Conservation (phyloP, 1,140 invertebrate species). For the Mactra quadrangularis region DNA sequence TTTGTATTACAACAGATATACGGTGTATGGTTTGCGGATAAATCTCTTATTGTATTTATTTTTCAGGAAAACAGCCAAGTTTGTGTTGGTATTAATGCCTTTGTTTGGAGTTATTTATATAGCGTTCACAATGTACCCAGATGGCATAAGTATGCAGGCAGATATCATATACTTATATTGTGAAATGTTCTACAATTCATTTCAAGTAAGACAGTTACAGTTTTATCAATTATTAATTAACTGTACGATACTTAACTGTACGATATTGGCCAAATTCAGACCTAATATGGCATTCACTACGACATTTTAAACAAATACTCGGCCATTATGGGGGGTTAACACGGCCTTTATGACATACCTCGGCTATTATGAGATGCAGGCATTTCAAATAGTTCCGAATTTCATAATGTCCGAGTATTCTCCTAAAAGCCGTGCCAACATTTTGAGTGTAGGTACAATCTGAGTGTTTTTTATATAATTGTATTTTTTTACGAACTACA, state of each 20-base stretch:
- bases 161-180: slow-evolving; percentile 89
- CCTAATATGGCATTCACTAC: too few relatives aligned
- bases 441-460: too few relatives aligned
- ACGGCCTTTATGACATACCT: too few relatives aligned
- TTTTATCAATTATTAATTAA: slow-evolving; percentile 79
- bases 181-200: slow-evolving; percentile 90
- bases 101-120: slow-evolving; percentile 91
- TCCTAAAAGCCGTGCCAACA: not conserved
- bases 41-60: too few relatives aligned
- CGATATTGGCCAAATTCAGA: not conserved
- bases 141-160: slow-evolving; percentile 82
- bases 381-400: too few relatives aligned
- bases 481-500: not conserved
- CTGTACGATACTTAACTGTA: too few relatives aligned
- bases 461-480: not conserved
- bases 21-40: too few relatives aligned
- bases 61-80: slow-evolving; percentile 87
- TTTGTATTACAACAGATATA: too few relatives aligned
- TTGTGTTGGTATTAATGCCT: slow-evolving; percentile 90
- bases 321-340: too few relatives aligned
- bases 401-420: too few relatives aligned
- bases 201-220: slow-evolving; percentile 87
- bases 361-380: too few relatives aligned
- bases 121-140: slow-evolving; percentile 86
- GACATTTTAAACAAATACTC: too few relatives aligned